Conservation (phyloP, 2,113 vertebrate species). For the Agelaius phoeniceus region DNA sequence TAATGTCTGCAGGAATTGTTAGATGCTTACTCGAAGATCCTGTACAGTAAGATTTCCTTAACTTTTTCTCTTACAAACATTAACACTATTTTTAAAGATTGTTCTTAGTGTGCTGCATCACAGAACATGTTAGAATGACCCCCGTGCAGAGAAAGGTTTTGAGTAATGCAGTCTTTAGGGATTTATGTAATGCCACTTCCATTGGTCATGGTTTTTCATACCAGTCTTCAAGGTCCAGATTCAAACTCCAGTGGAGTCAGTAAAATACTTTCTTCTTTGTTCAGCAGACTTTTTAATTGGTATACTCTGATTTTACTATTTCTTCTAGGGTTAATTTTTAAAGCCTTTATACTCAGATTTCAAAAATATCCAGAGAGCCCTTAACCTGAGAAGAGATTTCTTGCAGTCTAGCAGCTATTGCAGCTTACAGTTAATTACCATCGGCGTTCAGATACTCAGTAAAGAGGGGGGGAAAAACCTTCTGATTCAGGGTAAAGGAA, state of each 20-base stretch:
- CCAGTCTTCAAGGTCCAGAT: neutral
- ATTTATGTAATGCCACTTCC: neutral
- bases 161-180: neutral
- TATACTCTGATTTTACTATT: neutral
- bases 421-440: neutral
- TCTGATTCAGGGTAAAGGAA: neutral
- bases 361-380: neutral
- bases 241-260: neutral
- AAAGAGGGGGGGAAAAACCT: neutral
- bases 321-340: neutral
- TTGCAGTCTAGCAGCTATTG: neutral
- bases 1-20: neutral
- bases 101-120: neutral
- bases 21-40: neutral
- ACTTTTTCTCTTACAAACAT: neutral
- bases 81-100: neutral
- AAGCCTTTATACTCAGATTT: neutral
- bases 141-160: neutral
- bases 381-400: neutral
- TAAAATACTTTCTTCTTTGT: neutral
- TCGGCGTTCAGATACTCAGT: neutral
- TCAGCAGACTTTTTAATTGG: neutral
- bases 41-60: neutral
- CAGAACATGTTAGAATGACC: neutral
- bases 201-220: neutral